Percentiles rank a stretch among this genome's conserved stretches.
Conservation (phyloP, 2,888 invertebrate genomes). For the Eristalinus sepulchralis region DNA sequence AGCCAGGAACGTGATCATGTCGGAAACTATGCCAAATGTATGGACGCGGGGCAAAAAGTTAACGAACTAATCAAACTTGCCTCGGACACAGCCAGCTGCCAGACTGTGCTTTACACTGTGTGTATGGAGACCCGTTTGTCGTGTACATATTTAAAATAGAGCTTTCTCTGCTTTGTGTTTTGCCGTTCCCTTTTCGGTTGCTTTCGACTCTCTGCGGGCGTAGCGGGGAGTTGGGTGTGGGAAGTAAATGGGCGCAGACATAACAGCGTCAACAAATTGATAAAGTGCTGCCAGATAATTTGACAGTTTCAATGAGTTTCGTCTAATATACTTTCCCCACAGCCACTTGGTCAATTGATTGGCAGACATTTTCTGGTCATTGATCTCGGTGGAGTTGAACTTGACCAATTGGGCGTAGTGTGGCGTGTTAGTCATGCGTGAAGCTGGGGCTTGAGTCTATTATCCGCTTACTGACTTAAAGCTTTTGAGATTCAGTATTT, state of each 20-base stretch:
- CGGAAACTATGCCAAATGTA: conserved; percentile 38
- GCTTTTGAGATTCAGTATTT: neutral
- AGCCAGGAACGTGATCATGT: conserved; percentile 28
- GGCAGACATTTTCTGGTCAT: neutral
- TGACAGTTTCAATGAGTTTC: conserved; percentile 18
- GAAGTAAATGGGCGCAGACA: conserved; percentile 35
- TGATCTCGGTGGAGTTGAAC: neutral
- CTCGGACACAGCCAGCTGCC: neutral
- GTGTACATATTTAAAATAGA: conserved; percentile 3
- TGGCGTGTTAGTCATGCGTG: neutral
- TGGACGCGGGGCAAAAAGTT: conserved; percentile 25
- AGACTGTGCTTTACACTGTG: neutral
- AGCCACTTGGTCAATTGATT: neutral
- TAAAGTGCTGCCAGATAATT: conserved; percentile 31
- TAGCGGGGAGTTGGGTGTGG: neutral
- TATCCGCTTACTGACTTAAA: neutral
- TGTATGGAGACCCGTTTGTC: conserved; percentile 9
- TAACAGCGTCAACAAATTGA: conserved; percentile 29
- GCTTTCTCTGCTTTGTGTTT: conserved; percentile 8
- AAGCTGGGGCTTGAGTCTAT: neutral
- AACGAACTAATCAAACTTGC: conserved; percentile 49
- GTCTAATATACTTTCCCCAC: neutral
- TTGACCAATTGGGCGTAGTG: neutral
- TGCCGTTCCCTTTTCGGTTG: neutral
- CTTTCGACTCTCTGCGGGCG: neutral